Evolutionary conservation across 2,113 vertebrate species (phyloP).

Genomic region (Zapornia atra): DNA sequence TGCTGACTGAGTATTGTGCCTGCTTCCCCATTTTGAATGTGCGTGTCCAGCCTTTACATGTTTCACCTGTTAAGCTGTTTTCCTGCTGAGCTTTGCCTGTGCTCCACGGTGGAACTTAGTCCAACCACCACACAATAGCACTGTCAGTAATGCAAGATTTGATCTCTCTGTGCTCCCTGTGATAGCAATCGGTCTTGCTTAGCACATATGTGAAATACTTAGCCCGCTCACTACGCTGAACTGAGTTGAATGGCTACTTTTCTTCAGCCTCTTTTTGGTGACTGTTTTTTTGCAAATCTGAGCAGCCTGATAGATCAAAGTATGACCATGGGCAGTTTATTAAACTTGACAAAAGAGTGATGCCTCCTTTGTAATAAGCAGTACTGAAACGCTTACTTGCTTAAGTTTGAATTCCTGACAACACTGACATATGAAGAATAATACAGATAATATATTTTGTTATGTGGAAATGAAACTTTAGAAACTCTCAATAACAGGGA

Average conservation of each 20-base stretch:
- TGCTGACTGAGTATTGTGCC: background rate
- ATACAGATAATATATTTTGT: background rate
- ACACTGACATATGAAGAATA: background rate
- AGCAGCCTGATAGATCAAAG: background rate
- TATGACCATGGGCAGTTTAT: background rate
- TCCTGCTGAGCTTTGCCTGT: background rate
- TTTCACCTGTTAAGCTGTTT: background rate
- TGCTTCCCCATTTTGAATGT: background rate
- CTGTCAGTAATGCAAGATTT: background rate
- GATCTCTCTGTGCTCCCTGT: background rate
- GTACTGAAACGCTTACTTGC: accelerated
- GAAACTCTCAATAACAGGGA: background rate
- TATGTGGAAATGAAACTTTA: background rate
- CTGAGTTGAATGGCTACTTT: background rate
- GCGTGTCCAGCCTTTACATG: background rate
- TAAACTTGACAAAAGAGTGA: background rate
- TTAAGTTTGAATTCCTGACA: background rate
- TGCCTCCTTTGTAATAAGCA: background rate
- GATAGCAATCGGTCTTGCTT: background rate
- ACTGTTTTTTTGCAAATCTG: background rate
- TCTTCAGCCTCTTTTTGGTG: background rate
- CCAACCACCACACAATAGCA: background rate
- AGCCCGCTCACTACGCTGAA: background rate
- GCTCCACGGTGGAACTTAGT: background rate
- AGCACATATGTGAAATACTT: background rate